Conservation (phyloP, 1,140 invertebrate species). For the Phortica variegata region DNA sequence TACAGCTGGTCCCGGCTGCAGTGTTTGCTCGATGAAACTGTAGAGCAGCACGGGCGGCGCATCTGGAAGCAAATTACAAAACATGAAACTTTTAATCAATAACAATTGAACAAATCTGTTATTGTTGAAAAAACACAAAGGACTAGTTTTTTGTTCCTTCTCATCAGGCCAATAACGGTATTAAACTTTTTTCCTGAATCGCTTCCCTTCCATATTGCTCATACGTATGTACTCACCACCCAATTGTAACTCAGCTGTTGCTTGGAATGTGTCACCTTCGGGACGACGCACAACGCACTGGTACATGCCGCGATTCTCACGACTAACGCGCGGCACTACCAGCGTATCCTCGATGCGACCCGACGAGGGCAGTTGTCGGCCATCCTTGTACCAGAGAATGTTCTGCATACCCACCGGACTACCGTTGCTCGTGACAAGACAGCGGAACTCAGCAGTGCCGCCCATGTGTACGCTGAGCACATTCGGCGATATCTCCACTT, state of each 20-base stretch:
- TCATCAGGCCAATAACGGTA: too few relatives aligned
- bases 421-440: slow-evolving; percentile 61
- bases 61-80: slow-evolving; percentile 61
- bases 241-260: slow-evolving; percentile 74
- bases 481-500: slow-evolving; percentile 70
- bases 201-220: too few relatives aligned
- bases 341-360: slow-evolving; percentile 67
- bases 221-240: slow-evolving; percentile 66
- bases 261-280: slow-evolving; percentile 77
- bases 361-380: slow-evolving; percentile 67
- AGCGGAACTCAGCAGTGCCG: slow-evolving; percentile 74
- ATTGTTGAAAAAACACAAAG: too few relatives aligned
- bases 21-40: slow-evolving; percentile 79
- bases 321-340: slow-evolving; percentile 67
- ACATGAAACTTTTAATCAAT: slow-evolving; percentile 43
- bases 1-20: slow-evolving; percentile 80
- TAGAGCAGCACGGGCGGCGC: slow-evolving; percentile 79
- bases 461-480: slow-evolving; percentile 76
- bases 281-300: slow-evolving; percentile 76
- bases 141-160: neutral
- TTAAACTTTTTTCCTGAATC: too few relatives aligned
- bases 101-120: slow-evolving; percentile 13
- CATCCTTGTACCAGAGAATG: slow-evolving; percentile 74
- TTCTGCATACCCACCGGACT: slow-evolving; percentile 56
- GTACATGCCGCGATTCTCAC: slow-evolving; percentile 83